Evolutionary conservation across 2,113 vertebrate genomes (phyloP).

Genomic region (Charina bottae): DNA sequence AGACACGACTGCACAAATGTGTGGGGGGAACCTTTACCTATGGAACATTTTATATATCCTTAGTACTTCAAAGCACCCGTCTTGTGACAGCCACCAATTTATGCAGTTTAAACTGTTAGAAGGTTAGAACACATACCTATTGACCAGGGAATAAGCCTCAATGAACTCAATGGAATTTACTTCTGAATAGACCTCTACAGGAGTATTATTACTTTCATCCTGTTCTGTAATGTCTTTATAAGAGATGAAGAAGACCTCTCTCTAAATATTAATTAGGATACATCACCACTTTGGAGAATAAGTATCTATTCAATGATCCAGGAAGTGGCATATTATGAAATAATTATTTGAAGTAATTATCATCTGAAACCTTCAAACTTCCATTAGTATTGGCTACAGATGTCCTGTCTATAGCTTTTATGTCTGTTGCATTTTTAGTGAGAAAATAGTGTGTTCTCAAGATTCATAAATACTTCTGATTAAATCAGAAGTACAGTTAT

Average conservation of each 20-base stretch:
- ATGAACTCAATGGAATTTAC: neutral
- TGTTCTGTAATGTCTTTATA: neutral
- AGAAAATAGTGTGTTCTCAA: neutral
- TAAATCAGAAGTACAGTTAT: neutral
- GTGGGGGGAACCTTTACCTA: too few species aligned
- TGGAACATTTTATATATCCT: neutral
- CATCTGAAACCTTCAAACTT: neutral
- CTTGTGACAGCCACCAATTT: neutral
- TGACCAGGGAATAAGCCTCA: neutral
- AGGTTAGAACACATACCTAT: neutral
- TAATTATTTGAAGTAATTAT: neutral
- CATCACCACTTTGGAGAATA: neutral
- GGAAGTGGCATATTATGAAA: neutral
- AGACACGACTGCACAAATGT: too few species aligned
- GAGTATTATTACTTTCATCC: neutral
- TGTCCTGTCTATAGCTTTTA: neutral
- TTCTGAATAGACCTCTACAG: neutral
- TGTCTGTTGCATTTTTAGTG: neutral
- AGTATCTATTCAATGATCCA: neutral
- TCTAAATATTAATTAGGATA: conserved; percentile 22
- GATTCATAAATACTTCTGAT: neutral
- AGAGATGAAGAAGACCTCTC: neutral
- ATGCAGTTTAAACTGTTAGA: neutral
- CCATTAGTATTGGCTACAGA: neutral
- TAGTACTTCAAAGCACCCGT: neutral